A percentile compares a stretch with the other conserved stretches of the same genome.
phyloP scores from a whole-genome alignment of 92 coral and sea anemone genomes.

The Epizoanthus stellaris region DNA sequence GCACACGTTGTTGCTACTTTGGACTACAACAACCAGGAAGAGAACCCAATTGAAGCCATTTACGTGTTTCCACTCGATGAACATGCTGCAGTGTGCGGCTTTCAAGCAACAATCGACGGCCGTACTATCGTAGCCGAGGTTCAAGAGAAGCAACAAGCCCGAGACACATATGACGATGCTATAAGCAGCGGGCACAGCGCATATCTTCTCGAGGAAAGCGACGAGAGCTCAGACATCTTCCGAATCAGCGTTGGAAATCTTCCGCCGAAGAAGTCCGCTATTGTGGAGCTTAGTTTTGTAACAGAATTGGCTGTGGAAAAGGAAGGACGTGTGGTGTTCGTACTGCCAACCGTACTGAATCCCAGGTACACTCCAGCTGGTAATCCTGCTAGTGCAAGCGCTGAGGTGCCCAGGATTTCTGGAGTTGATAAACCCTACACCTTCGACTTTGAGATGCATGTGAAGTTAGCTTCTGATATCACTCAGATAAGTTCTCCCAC shows the following conservation, averaged over 20 bases:
- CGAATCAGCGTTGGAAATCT: conserved; percentile 76
- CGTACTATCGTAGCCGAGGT: conserved; percentile 69
- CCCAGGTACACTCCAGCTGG: conserved; percentile 79
- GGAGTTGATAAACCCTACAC: conserved; percentile 51
- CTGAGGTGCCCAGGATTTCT: conserved; percentile 24
- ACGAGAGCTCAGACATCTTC: conserved; percentile 73
- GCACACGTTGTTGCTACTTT: conserved; percentile 81
- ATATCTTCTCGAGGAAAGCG: conserved; percentile 73
- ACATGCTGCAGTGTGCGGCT: conserved; percentile 74
- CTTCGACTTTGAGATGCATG: conserved; percentile 73
- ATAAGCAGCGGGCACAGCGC: conserved; percentile 77
- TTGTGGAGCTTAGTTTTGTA: conserved; percentile 67
- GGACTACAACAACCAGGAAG: conserved; percentile 74
- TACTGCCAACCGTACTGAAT: conserved; percentile 78
- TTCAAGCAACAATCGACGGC: conserved; percentile 77
- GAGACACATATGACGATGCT: conserved; percentile 74
- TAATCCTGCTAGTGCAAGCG: conserved; percentile 41
- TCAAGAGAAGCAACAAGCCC: conserved; percentile 79
- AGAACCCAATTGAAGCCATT: conserved; percentile 88
- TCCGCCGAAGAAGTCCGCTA: conserved; percentile 68
- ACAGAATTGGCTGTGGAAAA: conserved; percentile 72
- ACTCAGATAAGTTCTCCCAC: conserved; percentile 71
- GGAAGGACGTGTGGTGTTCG: conserved; percentile 73
- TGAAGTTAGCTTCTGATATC: conserved; percentile 71
- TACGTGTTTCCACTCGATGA: conserved; percentile 84